phyloP scores from a whole-genome alignment of 2,888 invertebrate species.

The Drosophila parthenogenetica region DNA sequence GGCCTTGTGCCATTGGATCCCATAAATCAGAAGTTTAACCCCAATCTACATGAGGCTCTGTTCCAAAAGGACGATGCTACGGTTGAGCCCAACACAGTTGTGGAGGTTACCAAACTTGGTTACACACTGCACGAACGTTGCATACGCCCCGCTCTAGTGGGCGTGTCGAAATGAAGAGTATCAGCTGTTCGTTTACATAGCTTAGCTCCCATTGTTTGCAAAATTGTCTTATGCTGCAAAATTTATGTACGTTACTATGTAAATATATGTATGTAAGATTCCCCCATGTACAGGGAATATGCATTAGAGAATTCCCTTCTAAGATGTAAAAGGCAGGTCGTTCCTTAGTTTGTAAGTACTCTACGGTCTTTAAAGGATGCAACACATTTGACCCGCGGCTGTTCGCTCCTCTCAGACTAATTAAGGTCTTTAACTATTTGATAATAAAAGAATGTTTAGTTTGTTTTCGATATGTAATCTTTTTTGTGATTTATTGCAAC shows the following conservation, averaged over 20 bases:
- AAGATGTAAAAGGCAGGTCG: background rate
- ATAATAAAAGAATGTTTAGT: constrained; percentile 42
- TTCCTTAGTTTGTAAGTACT: constrained; percentile 44
- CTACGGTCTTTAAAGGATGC: constrained; percentile 24
- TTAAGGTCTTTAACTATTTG: constrained; percentile 24
- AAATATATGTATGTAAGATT: constrained; percentile 43
- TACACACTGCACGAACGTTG: constrained; percentile 97
- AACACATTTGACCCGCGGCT: constrained; percentile 40
- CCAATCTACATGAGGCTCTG: constrained; percentile 97
- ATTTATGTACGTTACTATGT: constrained; percentile 64
- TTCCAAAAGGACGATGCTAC: constrained; percentile 95
- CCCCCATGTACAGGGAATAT: constrained; percentile 23
- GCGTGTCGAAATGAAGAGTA: constrained; percentile 90
- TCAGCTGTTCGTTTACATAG: constrained; percentile 48
- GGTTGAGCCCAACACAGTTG: constrained; percentile 93
- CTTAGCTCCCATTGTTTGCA: constrained; percentile 49
- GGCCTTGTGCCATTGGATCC: constrained; percentile 95
- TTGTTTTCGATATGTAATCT: constrained; percentile 27
- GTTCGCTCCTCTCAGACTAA: constrained; percentile 30
- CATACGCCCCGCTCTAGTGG: constrained; percentile 97
- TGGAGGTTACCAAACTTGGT: constrained; percentile 97
- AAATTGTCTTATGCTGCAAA: constrained; percentile 67
- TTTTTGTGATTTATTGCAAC: background rate
- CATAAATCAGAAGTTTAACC: constrained; percentile 96
- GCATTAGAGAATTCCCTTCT: constrained; percentile 6